phyloP scores from a whole-genome alignment of 2,113 vertebrate genomes.

The Myotis lucifugus region DNA sequence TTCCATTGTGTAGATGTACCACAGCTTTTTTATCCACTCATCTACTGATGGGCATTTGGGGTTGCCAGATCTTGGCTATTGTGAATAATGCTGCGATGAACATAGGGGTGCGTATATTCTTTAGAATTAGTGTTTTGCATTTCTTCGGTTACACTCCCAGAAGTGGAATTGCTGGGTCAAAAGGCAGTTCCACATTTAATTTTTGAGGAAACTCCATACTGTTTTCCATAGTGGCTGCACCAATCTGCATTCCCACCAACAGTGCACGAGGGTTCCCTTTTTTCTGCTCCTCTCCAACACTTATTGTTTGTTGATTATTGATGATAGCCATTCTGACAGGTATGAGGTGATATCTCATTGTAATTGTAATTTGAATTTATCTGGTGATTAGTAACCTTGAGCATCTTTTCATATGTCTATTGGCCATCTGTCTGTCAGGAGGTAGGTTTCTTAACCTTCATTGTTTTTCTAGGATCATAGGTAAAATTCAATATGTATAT shows the following conservation, averaged over 20 bases:
- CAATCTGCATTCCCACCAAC: neutral
- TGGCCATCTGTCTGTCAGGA: neutral
- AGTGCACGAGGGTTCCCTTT: neutral
- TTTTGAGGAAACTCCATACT: neutral
- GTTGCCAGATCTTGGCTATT: neutral
- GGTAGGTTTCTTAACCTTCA: neutral
- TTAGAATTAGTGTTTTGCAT: neutral
- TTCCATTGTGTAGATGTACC: neutral
- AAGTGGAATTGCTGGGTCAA: neutral
- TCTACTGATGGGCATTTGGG: neutral
- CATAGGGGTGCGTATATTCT: neutral
- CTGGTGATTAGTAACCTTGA: neutral
- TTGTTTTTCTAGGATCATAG: neutral
- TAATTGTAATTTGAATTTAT: neutral
- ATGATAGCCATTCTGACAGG: neutral
- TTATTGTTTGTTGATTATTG: neutral
- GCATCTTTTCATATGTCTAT: neutral
- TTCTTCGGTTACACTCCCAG: neutral
- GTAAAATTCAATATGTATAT: constrained; percentile 4
- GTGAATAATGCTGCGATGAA: neutral
- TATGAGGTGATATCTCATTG: neutral
- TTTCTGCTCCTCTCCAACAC: neutral
- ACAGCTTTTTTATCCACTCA: neutral
- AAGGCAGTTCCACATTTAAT: neutral
- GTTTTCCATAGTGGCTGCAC: neutral